These are phyloP conservation scores for Hydrocynus forskahlii DNA, from an alignment of 2,797 vertebrate genomes.

Conservation along the genomic window DNA sequence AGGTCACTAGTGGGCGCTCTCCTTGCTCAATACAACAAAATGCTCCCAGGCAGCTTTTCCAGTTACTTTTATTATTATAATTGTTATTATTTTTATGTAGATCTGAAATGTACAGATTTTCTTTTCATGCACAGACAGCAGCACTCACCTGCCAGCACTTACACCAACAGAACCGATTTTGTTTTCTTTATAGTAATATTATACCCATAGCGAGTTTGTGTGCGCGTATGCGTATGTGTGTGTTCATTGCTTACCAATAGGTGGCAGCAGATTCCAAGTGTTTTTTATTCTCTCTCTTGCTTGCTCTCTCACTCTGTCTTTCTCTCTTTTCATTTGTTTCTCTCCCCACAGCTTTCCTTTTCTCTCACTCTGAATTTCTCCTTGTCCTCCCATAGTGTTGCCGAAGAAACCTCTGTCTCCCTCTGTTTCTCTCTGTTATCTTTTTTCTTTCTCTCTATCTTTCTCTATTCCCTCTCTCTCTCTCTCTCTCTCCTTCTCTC, in stretches of 20 bases:
- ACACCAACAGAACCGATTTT: too few species aligned
- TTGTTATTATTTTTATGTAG: too few species aligned
- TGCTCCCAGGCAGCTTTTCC: too few species aligned
- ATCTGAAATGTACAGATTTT: too few species aligned
- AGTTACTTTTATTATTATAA: too few species aligned
- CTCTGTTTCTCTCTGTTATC: not conserved
- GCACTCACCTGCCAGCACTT: too few species aligned
- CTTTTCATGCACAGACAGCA: too few species aligned
- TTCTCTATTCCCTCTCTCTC: not conserved
- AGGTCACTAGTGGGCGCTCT: too few species aligned
- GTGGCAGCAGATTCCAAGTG: slow-evolving; percentile 33
- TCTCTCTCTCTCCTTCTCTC: not conserved
- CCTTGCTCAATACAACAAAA: too few species aligned
- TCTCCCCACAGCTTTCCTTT: not conserved
- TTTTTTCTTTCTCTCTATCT: not conserved
- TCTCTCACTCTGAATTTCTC: not conserved
- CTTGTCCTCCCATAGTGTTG: not conserved
- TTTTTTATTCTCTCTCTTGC: not conserved
- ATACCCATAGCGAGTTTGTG: not conserved
- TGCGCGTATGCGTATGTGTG: not conserved
- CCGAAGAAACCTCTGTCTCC: not conserved
- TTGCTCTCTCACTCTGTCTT: not conserved
- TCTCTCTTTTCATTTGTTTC: not conserved
- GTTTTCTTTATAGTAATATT: too few species aligned
- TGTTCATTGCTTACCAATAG: slow-evolving; percentile 2